These are phyloP conservation scores for Tridacna crocea DNA, from an alignment of 2,888 invertebrate genomes.

Conservation along the genomic window DNA sequence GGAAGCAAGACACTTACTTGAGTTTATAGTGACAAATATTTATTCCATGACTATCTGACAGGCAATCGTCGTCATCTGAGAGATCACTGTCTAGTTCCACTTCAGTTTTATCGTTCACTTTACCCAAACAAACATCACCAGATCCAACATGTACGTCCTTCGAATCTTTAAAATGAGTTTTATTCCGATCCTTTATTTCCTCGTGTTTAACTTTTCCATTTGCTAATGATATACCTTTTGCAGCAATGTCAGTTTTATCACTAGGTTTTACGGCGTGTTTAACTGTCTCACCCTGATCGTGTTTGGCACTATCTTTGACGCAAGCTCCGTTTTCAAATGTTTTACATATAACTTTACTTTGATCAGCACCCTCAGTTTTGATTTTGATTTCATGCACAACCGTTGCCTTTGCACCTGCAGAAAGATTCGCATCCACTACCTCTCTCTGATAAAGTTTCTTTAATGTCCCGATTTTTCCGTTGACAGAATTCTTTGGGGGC, in stretches of 20 bases:
- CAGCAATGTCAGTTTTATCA: not conserved
- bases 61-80: conserved; percentile 4
- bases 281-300: not conserved
- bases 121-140: conserved; percentile 9
- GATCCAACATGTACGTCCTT: conserved; percentile 8
- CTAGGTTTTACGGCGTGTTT: not conserved
- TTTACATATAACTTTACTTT: not conserved
- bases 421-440: not conserved
- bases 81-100: conserved; percentile 5
- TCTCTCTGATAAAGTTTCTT: conserved; percentile 17
- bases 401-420: not conserved
- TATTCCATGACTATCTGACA: conserved; percentile 43
- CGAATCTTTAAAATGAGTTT: not conserved
- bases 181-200: not conserved
- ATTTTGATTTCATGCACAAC: conserved; percentile 18
- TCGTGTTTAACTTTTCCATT: not conserved
- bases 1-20: conserved; percentile 47
- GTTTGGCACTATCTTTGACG: not conserved
- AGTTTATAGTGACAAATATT: conserved; percentile 63
- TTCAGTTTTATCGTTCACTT: conserved; percentile 2
- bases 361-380: not conserved
- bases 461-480: not conserved
- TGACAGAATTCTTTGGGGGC: not conserved
- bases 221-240: not conserved
- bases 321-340: conserved; percentile 8